These are phyloP conservation scores for Corapipo altera DNA, from an alignment of 2,113 vertebrate genomes.

Conservation along the genomic window DNA sequence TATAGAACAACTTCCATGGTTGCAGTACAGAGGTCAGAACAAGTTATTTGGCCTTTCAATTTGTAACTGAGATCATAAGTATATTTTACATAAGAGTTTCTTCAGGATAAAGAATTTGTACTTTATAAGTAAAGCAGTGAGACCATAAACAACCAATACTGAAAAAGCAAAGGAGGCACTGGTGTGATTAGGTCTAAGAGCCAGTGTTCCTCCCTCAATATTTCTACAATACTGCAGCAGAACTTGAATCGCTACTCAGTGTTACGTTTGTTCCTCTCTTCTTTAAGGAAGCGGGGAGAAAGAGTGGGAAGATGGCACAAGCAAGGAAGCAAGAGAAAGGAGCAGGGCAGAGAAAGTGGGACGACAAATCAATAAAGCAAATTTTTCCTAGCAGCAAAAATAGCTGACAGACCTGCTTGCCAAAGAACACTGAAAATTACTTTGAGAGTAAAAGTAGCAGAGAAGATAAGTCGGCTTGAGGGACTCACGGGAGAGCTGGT, in stretches of 20 bases:
- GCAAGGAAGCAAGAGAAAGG: background rate
- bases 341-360: background rate
- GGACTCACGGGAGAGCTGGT: slow-evolving; percentile 15
- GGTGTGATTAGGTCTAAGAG: background rate
- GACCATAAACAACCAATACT: background rate
- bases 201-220: background rate
- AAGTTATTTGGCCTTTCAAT: background rate
- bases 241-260: background rate
- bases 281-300: background rate
- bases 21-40: background rate
- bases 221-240: background rate
- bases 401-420: slow-evolving; percentile 35
- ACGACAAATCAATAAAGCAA: background rate
- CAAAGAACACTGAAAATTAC: slow-evolving; percentile 47
- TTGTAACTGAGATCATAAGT: background rate
- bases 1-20: background rate
- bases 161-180: background rate
- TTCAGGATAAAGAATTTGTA: background rate
- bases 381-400: slow-evolving; percentile 38
- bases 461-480: background rate
- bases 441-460: slow-evolving; percentile 4
- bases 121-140: background rate
- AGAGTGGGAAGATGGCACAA: background rate
- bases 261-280: background rate
- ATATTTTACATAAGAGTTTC: background rate